Conservation (phyloP, 2,888 invertebrate species). For the Lycia hirtaria region DNA sequence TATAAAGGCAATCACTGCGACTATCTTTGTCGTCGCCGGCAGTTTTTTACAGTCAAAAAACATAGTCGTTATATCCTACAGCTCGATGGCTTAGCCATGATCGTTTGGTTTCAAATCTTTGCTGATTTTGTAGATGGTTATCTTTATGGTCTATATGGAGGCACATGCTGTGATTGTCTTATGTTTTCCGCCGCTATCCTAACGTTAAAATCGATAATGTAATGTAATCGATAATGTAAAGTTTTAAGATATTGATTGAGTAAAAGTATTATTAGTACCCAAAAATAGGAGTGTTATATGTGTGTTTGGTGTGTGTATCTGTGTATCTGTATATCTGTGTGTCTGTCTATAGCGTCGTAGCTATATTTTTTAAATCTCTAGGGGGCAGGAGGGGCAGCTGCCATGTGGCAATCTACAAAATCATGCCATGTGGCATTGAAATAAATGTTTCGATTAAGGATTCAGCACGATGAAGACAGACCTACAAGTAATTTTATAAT, state of each 20-base stretch:
- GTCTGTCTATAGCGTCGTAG: no score
- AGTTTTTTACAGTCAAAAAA: slow-evolving; percentile 70
- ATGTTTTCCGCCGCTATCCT: slow-evolving; percentile 38
- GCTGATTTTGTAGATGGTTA: slow-evolving; percentile 75
- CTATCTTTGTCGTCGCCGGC: slow-evolving; percentile 75
- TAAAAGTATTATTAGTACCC: no score
- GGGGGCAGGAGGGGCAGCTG: no score
- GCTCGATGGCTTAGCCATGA: slow-evolving; percentile 61
- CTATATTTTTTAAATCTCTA: no score
- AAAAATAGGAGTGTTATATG: no score
- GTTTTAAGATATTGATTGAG: neutral
- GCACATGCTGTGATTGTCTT: slow-evolving; percentile 29
- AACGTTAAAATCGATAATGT: neutral
- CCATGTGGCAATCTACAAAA: no score
- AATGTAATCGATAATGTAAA: neutral
- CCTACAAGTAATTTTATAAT: no score
- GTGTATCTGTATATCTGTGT: no score
- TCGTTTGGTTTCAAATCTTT: slow-evolving; percentile 61
- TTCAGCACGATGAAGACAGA: no score
- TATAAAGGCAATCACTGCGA: slow-evolving; percentile 62
- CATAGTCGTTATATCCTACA: slow-evolving; percentile 63
- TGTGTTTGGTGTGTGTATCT: no score
- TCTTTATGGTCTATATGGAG: slow-evolving; percentile 69
- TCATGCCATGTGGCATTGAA: no score
- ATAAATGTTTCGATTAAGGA: no score